Evolutionary conservation across 2,797 vertebrate genomes (phyloP), one percentile per base, ranked within the genome.

Genomic region (Gobio occitaniae): DNA sequence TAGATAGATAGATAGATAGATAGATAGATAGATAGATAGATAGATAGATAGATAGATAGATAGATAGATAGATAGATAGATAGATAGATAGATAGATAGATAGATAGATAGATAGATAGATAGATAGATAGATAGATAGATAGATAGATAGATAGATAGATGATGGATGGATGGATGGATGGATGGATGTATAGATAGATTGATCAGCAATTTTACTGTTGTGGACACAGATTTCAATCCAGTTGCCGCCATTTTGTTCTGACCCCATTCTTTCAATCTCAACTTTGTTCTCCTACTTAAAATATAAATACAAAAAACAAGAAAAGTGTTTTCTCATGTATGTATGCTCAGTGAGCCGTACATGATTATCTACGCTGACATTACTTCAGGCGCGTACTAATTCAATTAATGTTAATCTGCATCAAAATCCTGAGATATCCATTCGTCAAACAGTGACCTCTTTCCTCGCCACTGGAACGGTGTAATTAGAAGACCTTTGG

Each of bases 401-500:
- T 85, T 85, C 36, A 79, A 85, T 85, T 85, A 85, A 54, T 12
- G 47, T 72, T 85, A 85, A 85, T 85, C 77, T 48, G 78, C 56
- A 85, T 85, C 77, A 85, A 85, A 85, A 80, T 44, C 77, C 44
- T 52, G 68, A 38, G 56, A 80, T 80, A 79, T 21, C 77, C 16
- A 63, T 74, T 80, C 47, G 32, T 80, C 84, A 80, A 74, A 44
- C 7, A 47, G 21, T 86, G 74, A 71, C 11, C 77, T 88, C 84
- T 85, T 84, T 85, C 68, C 85, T 87, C 52, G 47, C 91, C 92
- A 93, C 89, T 90, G 86, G 87, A 90, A 87, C 87, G 85, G 79
- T 90, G 90, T 61, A 88, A 88, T 89, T 86, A 70, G 85, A 93
- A 91, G 87, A 91, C 88, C 79, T 63, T 83, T 92, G 90, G 36